Evolutionary conservation across 2,888 invertebrate species (phyloP).

Genomic region (Lasioglossum morio): DNA sequence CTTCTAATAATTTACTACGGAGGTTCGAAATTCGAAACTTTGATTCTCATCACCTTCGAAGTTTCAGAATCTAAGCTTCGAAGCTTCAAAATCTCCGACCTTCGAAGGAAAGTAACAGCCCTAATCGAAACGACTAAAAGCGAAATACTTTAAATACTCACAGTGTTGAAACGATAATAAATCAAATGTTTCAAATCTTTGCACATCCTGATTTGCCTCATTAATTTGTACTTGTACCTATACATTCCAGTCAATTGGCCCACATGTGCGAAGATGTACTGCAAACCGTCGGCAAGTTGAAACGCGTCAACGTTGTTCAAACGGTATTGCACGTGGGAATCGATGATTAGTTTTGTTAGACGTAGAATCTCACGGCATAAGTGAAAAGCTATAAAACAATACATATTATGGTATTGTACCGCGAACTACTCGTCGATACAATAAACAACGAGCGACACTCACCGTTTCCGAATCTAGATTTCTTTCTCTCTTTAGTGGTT

Average conservation of each 20-base stretch:
- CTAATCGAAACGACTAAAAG: background rate
- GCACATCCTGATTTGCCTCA: constrained; percentile 99
- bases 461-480: constrained; percentile 98
- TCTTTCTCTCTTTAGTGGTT: constrained; percentile 99
- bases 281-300: constrained; percentile 98
- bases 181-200: constrained; percentile 99
- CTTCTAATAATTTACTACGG: too few relatives aligned
- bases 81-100: too few relatives aligned
- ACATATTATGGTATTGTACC: background rate
- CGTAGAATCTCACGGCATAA: constrained; percentile 99
- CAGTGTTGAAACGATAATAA: constrained; percentile 99
- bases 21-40: too few relatives aligned
- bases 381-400: constrained; percentile 92
- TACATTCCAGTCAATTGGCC: constrained; percentile 99
- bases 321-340: constrained; percentile 99
- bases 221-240: constrained; percentile 98
- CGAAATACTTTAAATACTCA: constrained; percentile 85
- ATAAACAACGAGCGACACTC: constrained; percentile 71
- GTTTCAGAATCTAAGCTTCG: too few relatives aligned
- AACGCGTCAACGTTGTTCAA: constrained; percentile 99
- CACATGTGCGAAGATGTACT: constrained; percentile 99
- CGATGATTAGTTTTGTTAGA: constrained; percentile 99
- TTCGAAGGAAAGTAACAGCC: too few relatives aligned
- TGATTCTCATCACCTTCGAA: too few relatives aligned
- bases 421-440: background rate